Base-by-base conservation (phyloP, 1,140 invertebrate genomes). In the Drosophila azteca region DNA sequence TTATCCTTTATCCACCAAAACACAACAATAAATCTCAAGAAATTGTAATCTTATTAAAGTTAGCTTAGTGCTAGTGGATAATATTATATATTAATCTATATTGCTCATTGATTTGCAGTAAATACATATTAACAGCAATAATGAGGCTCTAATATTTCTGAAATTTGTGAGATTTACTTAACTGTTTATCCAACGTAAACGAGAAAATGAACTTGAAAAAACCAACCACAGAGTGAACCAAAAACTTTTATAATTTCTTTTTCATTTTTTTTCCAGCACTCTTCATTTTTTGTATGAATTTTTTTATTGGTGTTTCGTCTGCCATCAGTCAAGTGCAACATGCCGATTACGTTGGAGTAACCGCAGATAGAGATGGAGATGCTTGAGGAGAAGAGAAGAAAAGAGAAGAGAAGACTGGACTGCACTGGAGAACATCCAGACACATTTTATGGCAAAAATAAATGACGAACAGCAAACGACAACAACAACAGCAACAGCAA, bases 111-210 rank as follows among this genome's bases (percentile, higher is more conserved):
- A 20, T 20, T 20, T 20, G 17, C 17, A 20, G 17, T 20, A 20
- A 20, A 20, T 20, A 20, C 17, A 20, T 20, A 20, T 20, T 20
- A 20, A 20, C 17, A 20, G 17, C 17, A 20, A 5, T 26, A 26
- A 6, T 26, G 24, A 26, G 24, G 24, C 0, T 0, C 6, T 11
- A 55, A 69, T 67, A 67, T 29, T 29, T 6, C 6, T 29, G 7
- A 7, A 2, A 29, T 29, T 29, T 29, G 9, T 46, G 3, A 4
- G 15, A 51, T 76, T 64, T 70, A 24, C 35, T 45, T 60, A 67
- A 72, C 59, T 67, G 57, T 80, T 67, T 13, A 49, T 44, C 55
- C 73, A 81, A 77, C 22, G 46, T 74, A 81, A 77, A 65, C 50
- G 43, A 73, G 62, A 49, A 52, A 31, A 50, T 24, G n/a, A 61